Evolutionary conservation across 2,888 invertebrate species (phyloP), one percentile per base, ranked within the genome.

Genomic region (Ichneumoninae sp.): DNA sequence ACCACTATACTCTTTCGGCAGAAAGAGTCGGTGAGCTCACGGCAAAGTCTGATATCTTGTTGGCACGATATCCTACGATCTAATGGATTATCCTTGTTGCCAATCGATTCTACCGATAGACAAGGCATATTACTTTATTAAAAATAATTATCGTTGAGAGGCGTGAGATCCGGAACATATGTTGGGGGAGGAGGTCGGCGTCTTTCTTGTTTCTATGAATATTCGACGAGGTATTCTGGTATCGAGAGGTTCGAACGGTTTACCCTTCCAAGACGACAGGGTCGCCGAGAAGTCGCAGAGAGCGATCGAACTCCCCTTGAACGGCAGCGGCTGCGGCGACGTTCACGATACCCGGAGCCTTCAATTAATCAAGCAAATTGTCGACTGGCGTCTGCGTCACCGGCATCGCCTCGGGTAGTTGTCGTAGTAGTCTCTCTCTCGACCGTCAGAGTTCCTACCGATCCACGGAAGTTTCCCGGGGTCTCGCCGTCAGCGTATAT

Each of bases 331-430:
- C 60, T 57, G 57, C 22, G 13, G 65, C 50, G 44, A 40, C 57
- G 63, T 66, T 66, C 63, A 22, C 70, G 70, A 75, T 68, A 74
- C 78, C 73, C 78, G 74, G 65, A 77, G 81, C 78, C 60, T 78
- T 82, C 86, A 78, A 87, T 87, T 87, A 84, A 87, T 85, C 86
- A 84, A 85, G 84, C 77, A 86, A 86, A 87, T 87, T 86, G 86
- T 83, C 81, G 80, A 83, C 80, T 70, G 76, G 71, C 69, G 82
- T 79, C 70, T 78, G 69, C 80, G 50, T 54, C 52, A 81, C 66
- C 76, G 44, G 74, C 73, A 10, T n/a, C 54, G 44, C 57, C 52
- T 22, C 63, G 22, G 50, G 44, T 50, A 50, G 52, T 71, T 47
- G 70, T 69, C 40, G 60, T 54, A 44, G 57, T 16, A 47, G 13